Base-by-base conservation (phyloP, 1,140 invertebrate species). In the Dryas iulia region DNA sequence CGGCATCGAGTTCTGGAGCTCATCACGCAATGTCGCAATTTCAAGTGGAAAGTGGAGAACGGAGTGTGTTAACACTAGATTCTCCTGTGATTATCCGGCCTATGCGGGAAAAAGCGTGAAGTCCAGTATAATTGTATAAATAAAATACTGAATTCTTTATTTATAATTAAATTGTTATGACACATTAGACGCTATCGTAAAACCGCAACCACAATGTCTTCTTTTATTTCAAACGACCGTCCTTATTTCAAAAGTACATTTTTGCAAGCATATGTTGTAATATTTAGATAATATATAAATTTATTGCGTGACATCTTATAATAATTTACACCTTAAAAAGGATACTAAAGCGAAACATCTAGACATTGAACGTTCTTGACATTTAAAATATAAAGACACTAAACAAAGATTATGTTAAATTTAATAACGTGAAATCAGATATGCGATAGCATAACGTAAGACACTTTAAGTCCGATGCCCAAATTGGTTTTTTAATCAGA, bases 401-500 rank as follows among this genome's bases (percentile, higher is more conserved):
- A 69, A 69, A 62, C 31, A 56, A 71, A 63, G 58, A 73, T 66
- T 69, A 73, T 63, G 61, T 64, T 61, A 76, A 69, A 76, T 69
- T 66, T 33, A 71, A 71, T 71, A 74, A 74, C 53, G 31, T 61
- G 39, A 65, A 26, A 57, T 23, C 54, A 14, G 26, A 59, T 71
- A 71, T 31, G 67, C 65, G 71, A 72, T 64, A 69, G 35, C 57
- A 68, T 71, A 66, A 61, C 28, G 56, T 73, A 73, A 73, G 31
- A 71, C 61, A 76, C 33, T 76, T 75, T 72, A 71, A 84, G 57
- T 61, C 61, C 65, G 64, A 66, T 71, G 72, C 67, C 73, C 59
- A 81, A 89, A 84, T 89, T 81, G 76, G 78, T 79, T 84, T 89
- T 82, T 84, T 85, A 84, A 86, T 87, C 78, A 77, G 73, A 78